These are phyloP conservation scores for Spinus pinus DNA, from an alignment of 2,797 vertebrate species.

Conservation along the genomic window DNA sequence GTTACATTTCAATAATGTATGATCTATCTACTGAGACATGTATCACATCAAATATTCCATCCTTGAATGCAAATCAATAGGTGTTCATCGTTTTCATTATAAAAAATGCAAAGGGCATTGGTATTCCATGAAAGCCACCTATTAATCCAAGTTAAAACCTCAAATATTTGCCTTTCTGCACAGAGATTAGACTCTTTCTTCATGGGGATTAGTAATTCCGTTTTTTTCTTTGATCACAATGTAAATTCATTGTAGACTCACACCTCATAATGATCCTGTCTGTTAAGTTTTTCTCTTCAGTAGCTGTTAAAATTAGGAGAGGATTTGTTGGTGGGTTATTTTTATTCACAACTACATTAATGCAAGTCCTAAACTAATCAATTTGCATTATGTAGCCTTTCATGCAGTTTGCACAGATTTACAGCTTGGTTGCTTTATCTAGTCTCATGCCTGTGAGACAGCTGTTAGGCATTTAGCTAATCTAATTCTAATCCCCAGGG, in stretches of 20 bases:
- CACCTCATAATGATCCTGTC: conserved; percentile 72
- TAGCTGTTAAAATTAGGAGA: conserved; percentile 84
- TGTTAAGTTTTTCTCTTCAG: conserved; percentile 75
- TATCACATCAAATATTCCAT: not conserved
- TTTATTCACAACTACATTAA: conserved; percentile 76
- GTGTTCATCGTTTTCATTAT: not conserved
- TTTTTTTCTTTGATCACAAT: conserved; percentile 75
- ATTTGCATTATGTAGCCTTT: conserved; percentile 75
- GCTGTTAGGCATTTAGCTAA: conserved; percentile 77
- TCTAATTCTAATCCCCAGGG: conserved; percentile 67
- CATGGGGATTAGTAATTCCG: conserved; percentile 74
- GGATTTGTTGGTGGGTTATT: conserved; percentile 78
- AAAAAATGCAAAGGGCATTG: not conserved
- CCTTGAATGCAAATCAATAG: conserved; percentile 22
- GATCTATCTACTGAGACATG: not conserved
- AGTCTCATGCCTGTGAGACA: conserved; percentile 71
- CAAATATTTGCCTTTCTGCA: conserved; percentile 44
- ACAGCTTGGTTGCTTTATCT: conserved; percentile 76
- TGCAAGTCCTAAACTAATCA: conserved; percentile 77
- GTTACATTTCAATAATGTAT: not conserved
- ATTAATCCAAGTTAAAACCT: conserved; percentile 36
- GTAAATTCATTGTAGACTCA: conserved; percentile 67
- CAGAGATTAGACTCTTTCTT: conserved; percentile 54
- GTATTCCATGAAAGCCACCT: not conserved
- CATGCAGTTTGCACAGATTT: conserved; percentile 75